Evolutionary conservation across 2,888 invertebrate species (phyloP).

Genomic region (Agrochola lychnidis): DNA sequence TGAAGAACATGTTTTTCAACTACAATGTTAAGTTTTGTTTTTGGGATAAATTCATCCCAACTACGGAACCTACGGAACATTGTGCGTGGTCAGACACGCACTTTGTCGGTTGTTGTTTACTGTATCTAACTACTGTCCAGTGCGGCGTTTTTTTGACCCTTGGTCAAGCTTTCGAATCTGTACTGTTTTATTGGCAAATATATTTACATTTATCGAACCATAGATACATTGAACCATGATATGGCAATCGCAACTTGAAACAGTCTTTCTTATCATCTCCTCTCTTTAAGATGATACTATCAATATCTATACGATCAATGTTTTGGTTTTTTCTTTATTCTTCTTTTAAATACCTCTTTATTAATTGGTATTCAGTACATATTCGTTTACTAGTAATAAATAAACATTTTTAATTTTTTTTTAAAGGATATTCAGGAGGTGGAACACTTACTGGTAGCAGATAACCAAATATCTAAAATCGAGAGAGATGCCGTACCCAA

Average conservation of each 20-base stretch:
- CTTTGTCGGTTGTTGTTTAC: constrained; percentile 12
- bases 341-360: not conserved
- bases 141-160: not conserved
- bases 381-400: not conserved
- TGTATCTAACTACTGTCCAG: constrained; percentile 6
- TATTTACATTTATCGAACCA: not conserved
- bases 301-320: not conserved
- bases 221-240: not conserved
- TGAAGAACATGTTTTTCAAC: too few relatives aligned
- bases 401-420: constrained; percentile 27
- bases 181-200: not conserved
- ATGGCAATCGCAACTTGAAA: not conserved
- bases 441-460: constrained; percentile 93
- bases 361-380: not conserved
- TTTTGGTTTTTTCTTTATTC: not conserved
- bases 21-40: too few relatives aligned
- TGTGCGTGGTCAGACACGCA: too few relatives aligned
- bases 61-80: too few relatives aligned
- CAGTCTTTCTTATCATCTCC: not conserved
- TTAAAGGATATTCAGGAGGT: constrained; percentile 89
- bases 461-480: constrained; percentile 93
- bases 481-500: constrained; percentile 93
- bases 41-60: too few relatives aligned
- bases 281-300: not conserved
- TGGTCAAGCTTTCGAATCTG: not conserved